phyloP scores from a whole-genome alignment of 2,113 vertebrate genomes.

The Rallus limicola region DNA sequence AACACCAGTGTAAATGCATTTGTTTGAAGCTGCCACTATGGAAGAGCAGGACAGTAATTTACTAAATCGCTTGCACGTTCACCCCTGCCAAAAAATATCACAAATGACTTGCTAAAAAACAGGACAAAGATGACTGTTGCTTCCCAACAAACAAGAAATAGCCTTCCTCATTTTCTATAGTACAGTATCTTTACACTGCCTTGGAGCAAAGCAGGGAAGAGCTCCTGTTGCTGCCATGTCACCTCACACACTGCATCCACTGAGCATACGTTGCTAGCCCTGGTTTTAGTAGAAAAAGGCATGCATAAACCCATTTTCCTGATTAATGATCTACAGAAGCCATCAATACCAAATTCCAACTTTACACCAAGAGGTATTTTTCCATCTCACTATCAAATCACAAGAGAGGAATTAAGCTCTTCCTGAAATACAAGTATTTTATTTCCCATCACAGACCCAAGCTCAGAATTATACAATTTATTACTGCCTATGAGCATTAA shows the following conservation, averaged over 20 bases:
- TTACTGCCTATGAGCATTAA: not conserved
- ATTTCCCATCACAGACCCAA: not conserved
- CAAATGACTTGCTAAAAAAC: not conserved
- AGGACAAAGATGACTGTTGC: not conserved
- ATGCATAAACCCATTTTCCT: constrained; percentile 13
- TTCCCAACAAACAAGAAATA: not conserved
- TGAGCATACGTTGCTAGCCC: not conserved
- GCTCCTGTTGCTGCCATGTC: not conserved
- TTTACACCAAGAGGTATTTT: constrained; percentile 26
- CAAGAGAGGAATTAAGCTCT: not conserved
- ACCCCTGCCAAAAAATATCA: not conserved
- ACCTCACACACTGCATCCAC: not conserved
- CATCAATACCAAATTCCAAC: constrained; percentile 57
- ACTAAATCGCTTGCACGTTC: not conserved
- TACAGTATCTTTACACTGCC: not conserved
- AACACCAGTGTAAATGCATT: not conserved
- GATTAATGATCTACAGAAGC: constrained; percentile 70
- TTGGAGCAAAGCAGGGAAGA: not conserved
- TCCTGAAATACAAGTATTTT: not conserved
- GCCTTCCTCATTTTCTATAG: not conserved
- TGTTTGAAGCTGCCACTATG: not conserved
- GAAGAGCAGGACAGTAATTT: not conserved
- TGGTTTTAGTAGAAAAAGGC: not conserved
- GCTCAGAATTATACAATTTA: not conserved
- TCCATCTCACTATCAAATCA: not conserved